Evolutionary conservation across 2,888 invertebrate species (phyloP).

Genomic region (Auanema sp.): DNA sequence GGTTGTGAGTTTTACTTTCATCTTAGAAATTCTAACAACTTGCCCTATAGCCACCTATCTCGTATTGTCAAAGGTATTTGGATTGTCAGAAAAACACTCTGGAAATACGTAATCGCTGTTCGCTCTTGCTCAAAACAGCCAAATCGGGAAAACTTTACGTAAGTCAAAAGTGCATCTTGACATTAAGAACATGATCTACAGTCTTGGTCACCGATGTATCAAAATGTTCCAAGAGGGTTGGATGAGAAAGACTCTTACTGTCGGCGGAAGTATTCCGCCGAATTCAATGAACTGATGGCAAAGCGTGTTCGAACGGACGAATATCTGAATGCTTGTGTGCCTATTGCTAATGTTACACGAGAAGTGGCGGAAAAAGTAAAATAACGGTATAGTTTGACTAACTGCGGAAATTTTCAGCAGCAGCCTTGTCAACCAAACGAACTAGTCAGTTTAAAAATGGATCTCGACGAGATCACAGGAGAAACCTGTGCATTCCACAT

Average conservation of each 20-base stretch:
- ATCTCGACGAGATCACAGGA: conserved; percentile 6
- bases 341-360: conserved; percentile 36
- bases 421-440: conserved; percentile 12
- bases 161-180: conserved; percentile 1
- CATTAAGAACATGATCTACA: background rate
- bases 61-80: conserved; percentile 31
- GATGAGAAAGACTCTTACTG: conserved; percentile 18
- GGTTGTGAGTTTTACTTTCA: background rate
- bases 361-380: conserved; percentile 32
- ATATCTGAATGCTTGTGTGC: conserved; percentile 40
- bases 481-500: conserved; percentile 29
- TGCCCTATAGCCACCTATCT: conserved; percentile 26
- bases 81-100: conserved; percentile 36
- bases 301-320: conserved; percentile 28
- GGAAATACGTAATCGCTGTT: conserved; percentile 23
- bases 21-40: conserved; percentile 1
- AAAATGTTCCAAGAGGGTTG: conserved; percentile 11
- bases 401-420: conserved; percentile 10
- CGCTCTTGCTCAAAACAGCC: conserved; percentile 5
- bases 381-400: background rate
- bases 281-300: conserved; percentile 26
- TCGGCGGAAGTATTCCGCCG: conserved; percentile 13
- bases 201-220: conserved; percentile 15
- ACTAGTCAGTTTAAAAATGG: background rate
- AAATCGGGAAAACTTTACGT: conserved; percentile 21